A percentile compares a stretch with the other conserved stretches of the same genome.
These are phyloP conservation scores for Deroplatys truncata DNA, from an alignment of 2,888 invertebrate genomes.

Conservation along the genomic window DNA sequence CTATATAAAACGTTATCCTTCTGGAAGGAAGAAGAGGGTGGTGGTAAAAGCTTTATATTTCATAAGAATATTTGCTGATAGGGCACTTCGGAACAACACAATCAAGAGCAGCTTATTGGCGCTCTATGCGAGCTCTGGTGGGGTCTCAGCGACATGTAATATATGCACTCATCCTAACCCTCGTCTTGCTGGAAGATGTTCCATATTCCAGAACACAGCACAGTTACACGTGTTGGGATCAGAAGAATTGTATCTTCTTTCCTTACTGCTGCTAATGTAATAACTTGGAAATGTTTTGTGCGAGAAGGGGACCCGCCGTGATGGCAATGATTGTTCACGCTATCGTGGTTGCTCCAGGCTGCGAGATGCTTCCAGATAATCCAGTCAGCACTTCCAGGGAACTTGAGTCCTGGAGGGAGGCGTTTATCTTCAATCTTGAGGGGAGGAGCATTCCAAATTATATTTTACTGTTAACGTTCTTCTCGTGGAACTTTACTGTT, in stretches of 20 bases:
- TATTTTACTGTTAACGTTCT: background rate
- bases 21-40: no score
- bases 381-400: background rate
- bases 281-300: background rate
- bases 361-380: background rate
- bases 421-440: background rate
- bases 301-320: background rate
- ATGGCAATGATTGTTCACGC: background rate
- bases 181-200: background rate
- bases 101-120: no score
- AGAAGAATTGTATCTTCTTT: background rate
- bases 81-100: no score
- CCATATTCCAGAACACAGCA: background rate
- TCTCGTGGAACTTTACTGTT: background rate
- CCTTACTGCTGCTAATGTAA: background rate
- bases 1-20: no score
- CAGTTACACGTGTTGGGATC: background rate
- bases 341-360: background rate
- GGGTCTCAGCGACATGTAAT: no score
- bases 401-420: no score
- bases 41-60: no score
- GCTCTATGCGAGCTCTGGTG: no score
- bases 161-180: no score
- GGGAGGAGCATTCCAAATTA: background rate
- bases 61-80: no score